phyloP scores from a whole-genome alignment of 1,140 invertebrate genomes.

The Oryzaephilus surinamensis region DNA sequence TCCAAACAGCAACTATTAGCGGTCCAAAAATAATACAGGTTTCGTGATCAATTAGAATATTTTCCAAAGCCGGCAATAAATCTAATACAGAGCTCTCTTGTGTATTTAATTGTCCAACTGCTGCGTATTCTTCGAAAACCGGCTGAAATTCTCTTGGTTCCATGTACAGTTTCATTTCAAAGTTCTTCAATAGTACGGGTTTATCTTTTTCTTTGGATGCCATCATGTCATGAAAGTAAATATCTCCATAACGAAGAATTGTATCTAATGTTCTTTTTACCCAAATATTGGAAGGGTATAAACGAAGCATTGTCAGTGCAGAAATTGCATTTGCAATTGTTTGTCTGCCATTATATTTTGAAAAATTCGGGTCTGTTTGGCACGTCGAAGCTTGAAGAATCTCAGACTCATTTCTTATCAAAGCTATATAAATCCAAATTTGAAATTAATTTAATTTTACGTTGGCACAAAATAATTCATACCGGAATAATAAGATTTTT shows the following conservation, averaged over 20 bases:
- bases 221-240: constrained; percentile 2
- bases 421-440: constrained; percentile 17
- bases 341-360: constrained; percentile 24
- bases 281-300: constrained; percentile 25
- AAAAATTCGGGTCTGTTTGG: constrained; percentile 26
- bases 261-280: constrained; percentile 24
- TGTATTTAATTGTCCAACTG: constrained; percentile 23
- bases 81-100: constrained; percentile 24
- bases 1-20: constrained; percentile 25
- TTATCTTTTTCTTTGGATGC: too few species aligned
- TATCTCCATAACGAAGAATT: constrained; percentile 24
- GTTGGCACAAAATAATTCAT: constrained; percentile 18
- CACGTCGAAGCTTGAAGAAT: constrained; percentile 25
- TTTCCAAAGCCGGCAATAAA: constrained; percentile 23
- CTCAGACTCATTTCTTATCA: constrained; percentile 12
- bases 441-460: constrained; percentile 1
- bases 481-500: too few species aligned
- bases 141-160: not conserved
- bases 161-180: too few species aligned
- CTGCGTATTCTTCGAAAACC: constrained; percentile 11
- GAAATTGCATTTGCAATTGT: constrained; percentile 26
- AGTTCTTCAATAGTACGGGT: too few species aligned
- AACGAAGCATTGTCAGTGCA: constrained; percentile 24
- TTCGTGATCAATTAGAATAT: constrained; percentile 24
- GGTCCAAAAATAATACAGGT: constrained; percentile 29